phyloP scores from a whole-genome alignment of 2,888 invertebrate species.

The Zeuzera pyrina region DNA sequence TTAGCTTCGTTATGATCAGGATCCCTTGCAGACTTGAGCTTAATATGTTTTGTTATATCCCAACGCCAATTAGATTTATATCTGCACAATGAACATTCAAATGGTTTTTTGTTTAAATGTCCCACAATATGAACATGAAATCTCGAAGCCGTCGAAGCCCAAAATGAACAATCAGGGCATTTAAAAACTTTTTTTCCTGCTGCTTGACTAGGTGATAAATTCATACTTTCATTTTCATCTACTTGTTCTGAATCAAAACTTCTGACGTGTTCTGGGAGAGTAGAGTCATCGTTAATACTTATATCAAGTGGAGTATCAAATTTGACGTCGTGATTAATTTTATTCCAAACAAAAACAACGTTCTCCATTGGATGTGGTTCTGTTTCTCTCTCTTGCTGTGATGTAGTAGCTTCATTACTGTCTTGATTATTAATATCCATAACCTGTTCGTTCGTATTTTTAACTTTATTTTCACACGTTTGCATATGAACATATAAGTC shows the following conservation, averaged over 20 bases:
- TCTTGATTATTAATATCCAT: constrained; percentile 41
- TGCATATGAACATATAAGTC: constrained; percentile 84
- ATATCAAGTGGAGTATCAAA: constrained; percentile 57
- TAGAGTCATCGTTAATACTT: constrained; percentile 59
- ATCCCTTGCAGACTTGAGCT: constrained; percentile 89
- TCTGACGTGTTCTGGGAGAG: constrained; percentile 45
- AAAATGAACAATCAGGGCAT: constrained; percentile 93
- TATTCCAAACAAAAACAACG: constrained; percentile 87
- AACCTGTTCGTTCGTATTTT: constrained; percentile 33
- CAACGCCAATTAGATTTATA: constrained; percentile 97
- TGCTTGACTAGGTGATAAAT: constrained; percentile 75
- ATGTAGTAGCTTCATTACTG: constrained; percentile 36
- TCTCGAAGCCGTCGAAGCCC: constrained; percentile 93
- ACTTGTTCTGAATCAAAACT: constrained; percentile 47
- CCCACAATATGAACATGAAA: constrained; percentile 96
- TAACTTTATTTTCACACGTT: constrained; percentile 74
- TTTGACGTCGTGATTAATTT: constrained; percentile 65
- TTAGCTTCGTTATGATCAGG: constrained; percentile 85
- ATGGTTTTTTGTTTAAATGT: constrained; percentile 93
- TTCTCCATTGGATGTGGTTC: constrained; percentile 86
- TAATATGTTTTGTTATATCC: constrained; percentile 97
- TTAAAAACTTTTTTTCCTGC: constrained; percentile 87
- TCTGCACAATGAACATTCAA: constrained; percentile 94
- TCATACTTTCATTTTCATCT: constrained; percentile 71
- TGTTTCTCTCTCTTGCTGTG: constrained; percentile 40